These are phyloP conservation scores for Crotalus tigris DNA, from an alignment of 2,113 vertebrate genomes.

Conservation along the genomic window DNA sequence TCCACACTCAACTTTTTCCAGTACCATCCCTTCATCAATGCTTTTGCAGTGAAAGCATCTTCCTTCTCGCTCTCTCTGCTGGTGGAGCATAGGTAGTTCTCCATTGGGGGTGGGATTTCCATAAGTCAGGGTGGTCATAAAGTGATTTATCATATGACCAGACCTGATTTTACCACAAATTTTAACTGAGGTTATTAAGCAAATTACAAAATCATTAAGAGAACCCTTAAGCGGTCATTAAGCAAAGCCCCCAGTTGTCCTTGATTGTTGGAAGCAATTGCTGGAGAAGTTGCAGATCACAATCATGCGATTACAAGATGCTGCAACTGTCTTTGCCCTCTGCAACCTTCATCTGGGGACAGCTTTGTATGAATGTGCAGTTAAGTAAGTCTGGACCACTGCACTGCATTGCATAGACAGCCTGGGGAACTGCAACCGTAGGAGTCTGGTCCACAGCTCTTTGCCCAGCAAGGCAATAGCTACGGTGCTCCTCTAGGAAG, in stretches of 20 bases:
- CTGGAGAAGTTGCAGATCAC: too few relatives aligned
- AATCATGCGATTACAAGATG: too few relatives aligned
- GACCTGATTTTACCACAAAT: too few relatives aligned
- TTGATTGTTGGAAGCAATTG: too few relatives aligned
- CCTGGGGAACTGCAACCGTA: neutral
- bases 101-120: too few relatives aligned
- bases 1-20: neutral
- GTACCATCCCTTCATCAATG: neutral
- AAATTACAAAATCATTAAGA: too few relatives aligned
- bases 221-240: too few relatives aligned
- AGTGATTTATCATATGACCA: too few relatives aligned
- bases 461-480: neutral
- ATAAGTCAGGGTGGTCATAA: too few relatives aligned
- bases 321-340: neutral
- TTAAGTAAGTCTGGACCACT: neutral
- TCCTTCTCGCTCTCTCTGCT: neutral
- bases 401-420: neutral
- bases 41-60: neutral
- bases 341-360: too few relatives aligned
- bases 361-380: neutral
- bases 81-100: neutral
- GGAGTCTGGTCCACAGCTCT: neutral
- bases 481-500: neutral
- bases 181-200: too few relatives aligned
- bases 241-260: neutral